A percentile compares a stretch with the other conserved stretches of the same genome.
Conservation (phyloP, 2,113 vertebrate species). For the Ptilonorhynchus violaceus region DNA sequence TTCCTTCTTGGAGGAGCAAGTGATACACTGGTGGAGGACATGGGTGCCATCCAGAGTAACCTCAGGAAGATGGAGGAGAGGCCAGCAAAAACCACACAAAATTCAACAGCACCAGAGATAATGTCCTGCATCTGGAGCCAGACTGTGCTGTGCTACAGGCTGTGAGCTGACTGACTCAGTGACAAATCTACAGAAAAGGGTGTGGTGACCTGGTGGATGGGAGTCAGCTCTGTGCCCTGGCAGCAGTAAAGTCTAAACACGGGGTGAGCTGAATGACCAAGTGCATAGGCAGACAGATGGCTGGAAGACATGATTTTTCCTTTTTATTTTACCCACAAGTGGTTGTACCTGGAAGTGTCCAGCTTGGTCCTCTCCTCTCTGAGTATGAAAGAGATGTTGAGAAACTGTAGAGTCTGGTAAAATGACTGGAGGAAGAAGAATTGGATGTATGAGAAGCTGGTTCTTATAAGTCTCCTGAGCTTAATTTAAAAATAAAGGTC, state of each 20-base stretch:
- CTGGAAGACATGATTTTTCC: not conserved
- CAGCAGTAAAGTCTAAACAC: not conserved
- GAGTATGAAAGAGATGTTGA: not conserved
- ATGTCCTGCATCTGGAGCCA: not conserved
- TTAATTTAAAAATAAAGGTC: not conserved
- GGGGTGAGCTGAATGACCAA: not conserved
- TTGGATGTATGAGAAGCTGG: not conserved
- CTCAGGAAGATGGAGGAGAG: not conserved
- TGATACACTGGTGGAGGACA: not conserved
- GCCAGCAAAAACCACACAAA: not conserved
- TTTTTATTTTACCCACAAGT: not conserved
- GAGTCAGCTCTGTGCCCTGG: not conserved
- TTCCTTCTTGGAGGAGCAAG: not conserved
- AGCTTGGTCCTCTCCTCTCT: not conserved
- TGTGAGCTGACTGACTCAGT: not conserved
- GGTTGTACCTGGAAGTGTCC: not conserved
- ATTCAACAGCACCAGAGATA: not conserved
- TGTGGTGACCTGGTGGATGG: not conserved
- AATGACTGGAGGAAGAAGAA: rapidly evolving
- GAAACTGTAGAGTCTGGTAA: not conserved
- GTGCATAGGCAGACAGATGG: not conserved
- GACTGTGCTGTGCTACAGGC: not conserved
- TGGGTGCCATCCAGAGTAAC: not conserved
- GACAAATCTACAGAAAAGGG: not conserved
- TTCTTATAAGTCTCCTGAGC: not conserved